These are phyloP conservation scores for Strigamia transsilvanica DNA, from an alignment of 2,888 invertebrate species.

Conservation along the genomic window DNA sequence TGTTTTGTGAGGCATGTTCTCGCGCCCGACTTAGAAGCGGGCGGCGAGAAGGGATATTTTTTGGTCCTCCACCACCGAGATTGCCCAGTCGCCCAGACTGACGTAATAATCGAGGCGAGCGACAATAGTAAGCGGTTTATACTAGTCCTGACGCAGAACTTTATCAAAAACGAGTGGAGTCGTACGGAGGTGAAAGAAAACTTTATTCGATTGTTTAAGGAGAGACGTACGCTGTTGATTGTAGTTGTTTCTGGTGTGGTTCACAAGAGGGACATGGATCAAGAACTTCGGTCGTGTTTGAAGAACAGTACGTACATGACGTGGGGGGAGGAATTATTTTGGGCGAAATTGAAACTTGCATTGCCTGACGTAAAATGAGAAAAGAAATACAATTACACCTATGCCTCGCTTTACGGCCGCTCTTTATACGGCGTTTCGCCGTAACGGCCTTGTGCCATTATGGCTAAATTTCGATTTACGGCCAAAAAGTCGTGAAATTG, in stretches of 20 bases:
- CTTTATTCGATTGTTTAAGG: constrained; percentile 82
- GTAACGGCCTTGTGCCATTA: too few relatives aligned
- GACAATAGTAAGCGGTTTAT: constrained; percentile 85
- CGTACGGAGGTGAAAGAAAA: constrained; percentile 88
- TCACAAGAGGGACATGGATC: constrained; percentile 82
- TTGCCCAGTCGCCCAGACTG: constrained; percentile 82
- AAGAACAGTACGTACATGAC: constrained; percentile 84
- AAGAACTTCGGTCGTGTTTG: constrained; percentile 84
- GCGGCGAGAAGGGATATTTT: constrained; percentile 77
- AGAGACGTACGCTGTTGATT: constrained; percentile 79
- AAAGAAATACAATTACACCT: too few relatives aligned
- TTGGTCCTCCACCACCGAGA: constrained; percentile 86
- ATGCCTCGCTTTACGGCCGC: too few relatives aligned
- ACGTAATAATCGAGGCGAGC: constrained; percentile 86
- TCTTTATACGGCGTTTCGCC: too few relatives aligned
- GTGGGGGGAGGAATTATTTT: constrained; percentile 83
- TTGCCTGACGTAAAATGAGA: constrained; percentile 70
- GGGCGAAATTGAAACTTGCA: constrained; percentile 89
- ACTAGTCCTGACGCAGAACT: constrained; percentile 86
- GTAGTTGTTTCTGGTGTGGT: constrained; percentile 85
- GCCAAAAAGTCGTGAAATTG: too few relatives aligned
- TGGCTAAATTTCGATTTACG: too few relatives aligned
- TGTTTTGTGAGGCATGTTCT: constrained; percentile 85
- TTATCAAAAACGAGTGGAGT: constrained; percentile 90
- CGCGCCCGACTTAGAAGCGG: constrained; percentile 82